phyloP scores from a whole-genome alignment of 2,113 vertebrate species.

The Anas platyrhynchos region DNA sequence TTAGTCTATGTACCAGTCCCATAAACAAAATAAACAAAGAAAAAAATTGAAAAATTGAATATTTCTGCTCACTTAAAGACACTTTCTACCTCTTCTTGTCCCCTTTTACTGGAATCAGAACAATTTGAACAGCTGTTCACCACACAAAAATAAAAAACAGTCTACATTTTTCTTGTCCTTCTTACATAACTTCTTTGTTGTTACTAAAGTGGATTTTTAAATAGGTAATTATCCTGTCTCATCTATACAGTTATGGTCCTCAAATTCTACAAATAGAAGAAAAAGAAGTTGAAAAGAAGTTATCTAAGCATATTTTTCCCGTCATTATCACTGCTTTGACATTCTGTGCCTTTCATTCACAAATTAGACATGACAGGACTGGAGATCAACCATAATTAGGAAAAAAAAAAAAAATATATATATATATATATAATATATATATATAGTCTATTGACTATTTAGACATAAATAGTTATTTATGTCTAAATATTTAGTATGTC shows the following conservation, averaged over 20 bases:
- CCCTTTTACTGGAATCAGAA: background rate
- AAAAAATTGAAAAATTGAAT: background rate
- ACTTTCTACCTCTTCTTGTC: background rate
- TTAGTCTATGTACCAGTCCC: background rate
- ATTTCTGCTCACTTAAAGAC: background rate
- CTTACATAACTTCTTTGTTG: background rate
- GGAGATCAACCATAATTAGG: background rate
- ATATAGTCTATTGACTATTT: too few relatives aligned
- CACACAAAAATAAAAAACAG: background rate
- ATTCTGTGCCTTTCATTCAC: background rate
- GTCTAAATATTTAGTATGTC: too few relatives aligned
- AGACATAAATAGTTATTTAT: too few relatives aligned
- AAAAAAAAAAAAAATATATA: background rate
- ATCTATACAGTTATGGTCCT: background rate
- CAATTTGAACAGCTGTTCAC: background rate
- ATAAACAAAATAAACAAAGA: background rate
- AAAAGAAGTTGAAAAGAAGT: background rate
- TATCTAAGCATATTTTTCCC: background rate
- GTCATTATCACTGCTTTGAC: background rate
- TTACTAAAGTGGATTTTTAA: background rate
- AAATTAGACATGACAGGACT: background rate
- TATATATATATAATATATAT: too few relatives aligned
- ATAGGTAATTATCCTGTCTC: background rate
- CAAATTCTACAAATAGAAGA: background rate
- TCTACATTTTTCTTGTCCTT: background rate